Evolutionary conservation across 2,797 vertebrate species (phyloP).

Genomic region (Bradypodion ventrale): DNA sequence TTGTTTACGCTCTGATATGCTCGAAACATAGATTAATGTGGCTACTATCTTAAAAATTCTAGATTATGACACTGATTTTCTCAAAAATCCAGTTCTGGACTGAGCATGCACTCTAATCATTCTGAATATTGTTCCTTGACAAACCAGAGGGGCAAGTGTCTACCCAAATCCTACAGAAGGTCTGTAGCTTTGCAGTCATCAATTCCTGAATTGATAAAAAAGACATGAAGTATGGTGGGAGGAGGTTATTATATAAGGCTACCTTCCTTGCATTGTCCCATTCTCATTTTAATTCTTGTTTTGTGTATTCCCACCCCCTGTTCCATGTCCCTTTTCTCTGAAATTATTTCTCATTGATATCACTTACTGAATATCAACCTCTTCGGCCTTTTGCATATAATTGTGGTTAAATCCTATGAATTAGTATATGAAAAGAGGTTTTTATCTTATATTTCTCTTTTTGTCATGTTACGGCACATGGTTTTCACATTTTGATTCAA

Average conservation of each 20-base stretch:
- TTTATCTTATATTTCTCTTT: not conserved
- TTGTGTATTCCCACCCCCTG: not conserved
- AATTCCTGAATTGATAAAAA: not conserved
- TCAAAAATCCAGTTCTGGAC: not conserved
- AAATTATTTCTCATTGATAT: not conserved
- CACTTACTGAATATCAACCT: not conserved
- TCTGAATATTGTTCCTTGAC: not conserved
- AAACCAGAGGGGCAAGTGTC: not conserved
- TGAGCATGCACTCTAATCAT: not conserved
- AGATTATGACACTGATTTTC: too few species aligned
- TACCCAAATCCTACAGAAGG: not conserved
- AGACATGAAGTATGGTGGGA: not conserved
- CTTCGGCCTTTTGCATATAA: not conserved
- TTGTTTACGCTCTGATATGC: too few species aligned
- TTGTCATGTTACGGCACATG: not conserved
- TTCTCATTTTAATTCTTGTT: not conserved
- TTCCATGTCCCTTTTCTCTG: not conserved
- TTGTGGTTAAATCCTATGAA: not conserved
- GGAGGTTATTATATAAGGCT: not conserved
- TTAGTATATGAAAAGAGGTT: not conserved
- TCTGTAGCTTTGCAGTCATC: not conserved
- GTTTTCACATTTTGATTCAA: not conserved
- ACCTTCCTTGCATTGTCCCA: not conserved
- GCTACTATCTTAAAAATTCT: too few species aligned
- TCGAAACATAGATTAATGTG: too few species aligned